Evolutionary conservation across 2,113 vertebrate species (phyloP), one percentile per base, ranked within the genome.

Genomic region (Hyla sarda): DNA sequence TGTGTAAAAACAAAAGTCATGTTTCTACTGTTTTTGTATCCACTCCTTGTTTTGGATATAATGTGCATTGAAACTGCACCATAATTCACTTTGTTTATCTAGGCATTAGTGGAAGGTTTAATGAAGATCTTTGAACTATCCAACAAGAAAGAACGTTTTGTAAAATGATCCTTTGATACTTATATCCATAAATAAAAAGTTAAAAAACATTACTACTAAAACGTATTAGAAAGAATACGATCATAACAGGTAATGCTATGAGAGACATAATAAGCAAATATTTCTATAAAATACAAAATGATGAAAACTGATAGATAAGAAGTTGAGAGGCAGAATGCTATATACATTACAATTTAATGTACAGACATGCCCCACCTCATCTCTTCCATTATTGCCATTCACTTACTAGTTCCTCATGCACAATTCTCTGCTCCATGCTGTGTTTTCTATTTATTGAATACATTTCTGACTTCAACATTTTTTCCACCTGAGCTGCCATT

Each of bases 361-460:
- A 98, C 95, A 96, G 97, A 95, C 96, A 97, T 97, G 97, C 97
- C 95, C 96, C 97, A 98, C 97, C 97, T 97, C 95, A 95, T 96
- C 95, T 96, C 96, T 97, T 98, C 97, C 96, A 80, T 80, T 60
- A 62, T 96, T 96, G 93, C 93, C 93, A 93, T 96, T 95, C 95
- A 94, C 96, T 97, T 96, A 96, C 96, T 96, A 96, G 94, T 95
- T 96, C 96, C 96, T 97, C 97, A 97, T 95, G 96, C 96, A 96
- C 96, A 96, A 95, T 96, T 97, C 95, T 95, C 92, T 96, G 95
- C 97, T 96, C 94, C 97, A 97, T 97, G 97, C 97, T 97, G 97
- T 94, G 97, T 96, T 94, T 95, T 96, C 97, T 99, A 98, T 98
- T 99, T 99, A 98, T 98, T 98, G 96, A 99, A 98, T 98, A 97